Base-by-base conservation (phyloP, 2,888 invertebrate genomes). In the Holacanthella duospinosa region DNA sequence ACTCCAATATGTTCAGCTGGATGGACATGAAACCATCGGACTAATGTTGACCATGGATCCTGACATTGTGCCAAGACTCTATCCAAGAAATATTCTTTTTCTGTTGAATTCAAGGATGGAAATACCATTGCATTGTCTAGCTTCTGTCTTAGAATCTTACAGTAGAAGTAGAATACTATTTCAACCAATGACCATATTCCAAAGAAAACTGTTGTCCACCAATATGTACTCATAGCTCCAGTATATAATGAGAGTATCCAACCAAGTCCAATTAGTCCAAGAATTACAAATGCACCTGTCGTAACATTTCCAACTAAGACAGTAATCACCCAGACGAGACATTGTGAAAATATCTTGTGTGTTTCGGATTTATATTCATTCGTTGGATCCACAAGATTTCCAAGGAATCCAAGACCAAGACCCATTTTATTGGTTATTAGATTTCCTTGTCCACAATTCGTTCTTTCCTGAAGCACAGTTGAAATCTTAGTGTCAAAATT, bases 21-120 rank as follows among this genome's bases (percentile, higher is more conserved):
- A 25, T 58, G 57, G 21, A 54, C 21, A 24, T 59, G 54, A 43
- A 64, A 64, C 64, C 64, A 64, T 19, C 64, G 44, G 19, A 28
- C 29, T n/a, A 64, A 43, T 3, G 57, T 12, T 26, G 19, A 0
- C 44, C 44, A 61, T 1, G 61, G 61, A 26, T 60, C 54, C 1
- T 21, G 24, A 29, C 53, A 53, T 24, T 64, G 64, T 2, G 60
- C 57, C 48, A 64, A 1, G 24, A 56, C 29, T 2, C 26, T n/a
- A 1, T 29, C 53, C 43, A 61, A 26, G 24, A 29, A 61, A 43
- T 21, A 29, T 1, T 24, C 12, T 28, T 43, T 26, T 27, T 60
- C 61, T 16, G 16, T 1, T 2, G 19, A 19, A 9, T 29, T 48
- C 36, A 61, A 19, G 12, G 24, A 19, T 1, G 57, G 56, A 24